A percentile compares a stretch with the other conserved stretches of the same genome.
Evolutionary conservation across 1,140 invertebrate species (phyloP).

Genomic region (Penaeus chinensis): DNA sequence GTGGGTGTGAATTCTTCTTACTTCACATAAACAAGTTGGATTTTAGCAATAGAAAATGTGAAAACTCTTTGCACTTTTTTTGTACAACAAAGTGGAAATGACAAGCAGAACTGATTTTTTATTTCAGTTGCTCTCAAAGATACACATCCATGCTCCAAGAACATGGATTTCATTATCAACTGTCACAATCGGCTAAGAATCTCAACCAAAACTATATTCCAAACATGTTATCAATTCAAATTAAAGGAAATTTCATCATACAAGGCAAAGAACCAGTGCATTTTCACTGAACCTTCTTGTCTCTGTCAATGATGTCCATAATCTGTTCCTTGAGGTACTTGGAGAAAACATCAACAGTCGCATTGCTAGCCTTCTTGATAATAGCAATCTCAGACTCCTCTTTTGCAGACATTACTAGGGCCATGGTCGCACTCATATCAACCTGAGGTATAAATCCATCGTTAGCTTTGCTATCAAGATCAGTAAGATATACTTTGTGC

Average conservation of each 20-base stretch:
- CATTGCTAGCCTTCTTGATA: slow-evolving; percentile 93
- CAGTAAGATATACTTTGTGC: not conserved
- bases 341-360: slow-evolving; percentile 94
- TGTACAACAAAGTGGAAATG: not conserved
- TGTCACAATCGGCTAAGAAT: too few species aligned
- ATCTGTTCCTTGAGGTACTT: slow-evolving; percentile 98
- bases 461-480: not conserved
- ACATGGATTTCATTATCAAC: too few species aligned
- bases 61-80: not conserved
- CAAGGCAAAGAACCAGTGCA: too few species aligned
- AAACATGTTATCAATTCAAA: too few species aligned
- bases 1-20: not conserved
- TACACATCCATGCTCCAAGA: not conserved
- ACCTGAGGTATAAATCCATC: slow-evolving; percentile 70
- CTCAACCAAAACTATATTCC: too few species aligned
- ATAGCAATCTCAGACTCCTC: slow-evolving; percentile 92
- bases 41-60: too few species aligned
- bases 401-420: slow-evolving; percentile 92
- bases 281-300: slow-evolving; percentile 70
- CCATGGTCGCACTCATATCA: slow-evolving; percentile 87
- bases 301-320: slow-evolving; percentile 98
- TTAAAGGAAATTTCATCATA: too few species aligned
- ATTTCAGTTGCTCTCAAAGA: not conserved
- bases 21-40: too few species aligned
- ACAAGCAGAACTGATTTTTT: not conserved